Conservation (phyloP, 2,113 vertebrate genomes). For the Toxotes jaculatrix region DNA sequence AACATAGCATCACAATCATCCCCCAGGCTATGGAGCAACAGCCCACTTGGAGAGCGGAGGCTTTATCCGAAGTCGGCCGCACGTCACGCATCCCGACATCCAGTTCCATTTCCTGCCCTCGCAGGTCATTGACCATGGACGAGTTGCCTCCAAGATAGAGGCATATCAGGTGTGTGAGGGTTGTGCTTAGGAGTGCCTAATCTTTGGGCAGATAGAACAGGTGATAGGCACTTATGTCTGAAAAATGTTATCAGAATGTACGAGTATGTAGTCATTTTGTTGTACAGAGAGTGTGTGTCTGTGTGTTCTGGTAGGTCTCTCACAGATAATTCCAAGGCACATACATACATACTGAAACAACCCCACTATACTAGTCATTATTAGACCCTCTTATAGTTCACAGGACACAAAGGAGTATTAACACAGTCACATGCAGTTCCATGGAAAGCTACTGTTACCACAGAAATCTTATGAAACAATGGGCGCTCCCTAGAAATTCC, state of each 20-base stretch:
- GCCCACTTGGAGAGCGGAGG: conserved; percentile 95
- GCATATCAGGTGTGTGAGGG: conserved; percentile 92
- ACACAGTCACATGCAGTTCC: not conserved
- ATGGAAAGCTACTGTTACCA: not conserved
- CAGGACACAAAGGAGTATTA: not conserved
- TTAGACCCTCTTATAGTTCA: not conserved
- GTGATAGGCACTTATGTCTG: no score
- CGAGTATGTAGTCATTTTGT: not conserved
- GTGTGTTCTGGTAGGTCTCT: not conserved
- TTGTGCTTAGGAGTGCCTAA: conserved; percentile 7
- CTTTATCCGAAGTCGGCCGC: conserved; percentile 91
- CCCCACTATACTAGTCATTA: no score
- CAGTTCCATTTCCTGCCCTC: conserved; percentile 98
- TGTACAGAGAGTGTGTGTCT: no score
- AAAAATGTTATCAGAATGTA: not conserved
- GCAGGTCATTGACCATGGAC: conserved; percentile 96
- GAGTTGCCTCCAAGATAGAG: conserved; percentile 87
- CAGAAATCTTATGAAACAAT: not conserved
- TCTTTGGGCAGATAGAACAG: not conserved
- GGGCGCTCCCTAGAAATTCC: no score
- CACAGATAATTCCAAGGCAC: no score
- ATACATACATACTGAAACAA: no score
- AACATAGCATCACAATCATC: not conserved
- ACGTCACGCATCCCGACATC: conserved; percentile 91
- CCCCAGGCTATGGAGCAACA: conserved; percentile 91